Base-by-base conservation (phyloP, 92 coral and sea anemone genomes). In the Phenganax subtilis region DNA sequence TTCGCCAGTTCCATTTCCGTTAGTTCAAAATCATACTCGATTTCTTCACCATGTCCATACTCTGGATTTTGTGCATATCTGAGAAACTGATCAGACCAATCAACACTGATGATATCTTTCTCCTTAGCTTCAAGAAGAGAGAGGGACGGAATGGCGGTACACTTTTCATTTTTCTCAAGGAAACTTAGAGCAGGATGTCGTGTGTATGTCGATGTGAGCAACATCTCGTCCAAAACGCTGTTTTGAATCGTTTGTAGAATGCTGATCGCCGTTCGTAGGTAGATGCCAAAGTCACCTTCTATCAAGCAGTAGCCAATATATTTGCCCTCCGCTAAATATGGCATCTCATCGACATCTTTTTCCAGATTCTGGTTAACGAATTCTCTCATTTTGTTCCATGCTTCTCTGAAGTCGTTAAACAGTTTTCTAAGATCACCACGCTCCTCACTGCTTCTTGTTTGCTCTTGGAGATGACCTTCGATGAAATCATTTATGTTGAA, bases 1-100 rank as follows among this genome's bases (percentile, higher is more conserved):
- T 83, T 89, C 8, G 97, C 91, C 80, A 96, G 75, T 12, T 92
- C 91, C 64, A 86, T 87, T 86, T 96, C 99, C 17, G 92, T 96
- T 86, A 84, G 86, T 65, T 71, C 90, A 66, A 90, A 88, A 55
- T 96, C 97, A 71, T 81, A 96, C 60, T 85, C 80, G 53, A 96
- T 84, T 75, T 89, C 91, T 76, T 72, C 88, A 1, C 86, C 86
- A 57, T 10, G 29, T 60, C 86, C 86, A 75, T 83, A 83, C 59
- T 75, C 65, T 83, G 86, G 81, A 57, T 83, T 74, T 51, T 83
- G 82, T 27, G 82, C 54, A 75, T 83, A 75, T 31, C 15, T 74
- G 72, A 83, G 75, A 51, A 83, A 52, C 6, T 75, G 75, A 3
- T 83, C 82, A 8, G 81, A 54, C 86, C 86, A 83, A 31, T 64